Percentiles rank a stretch among this genome's conserved stretches.
Conservation (phyloP, 2,888 invertebrate species). For the Temnothorax unifasciatus region DNA sequence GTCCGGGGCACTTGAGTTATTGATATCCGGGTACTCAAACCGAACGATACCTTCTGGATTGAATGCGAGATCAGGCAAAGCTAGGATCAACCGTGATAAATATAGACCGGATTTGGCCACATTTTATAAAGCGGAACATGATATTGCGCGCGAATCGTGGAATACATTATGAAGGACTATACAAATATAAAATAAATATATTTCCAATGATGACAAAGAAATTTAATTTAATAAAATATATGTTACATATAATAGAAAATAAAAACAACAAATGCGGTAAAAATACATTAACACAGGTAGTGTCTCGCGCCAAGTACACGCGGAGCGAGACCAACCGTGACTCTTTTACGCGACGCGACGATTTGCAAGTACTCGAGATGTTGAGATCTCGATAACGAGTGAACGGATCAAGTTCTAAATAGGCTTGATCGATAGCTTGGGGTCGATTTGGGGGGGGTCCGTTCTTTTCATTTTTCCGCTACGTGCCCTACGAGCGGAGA, state of each 20-base stretch:
- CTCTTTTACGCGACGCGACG: too few species aligned
- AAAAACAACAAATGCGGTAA: background rate
- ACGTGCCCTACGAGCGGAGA: too few species aligned
- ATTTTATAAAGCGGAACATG: background rate
- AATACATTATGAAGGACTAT: background rate
- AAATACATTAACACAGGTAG: slow-evolving; percentile 9
- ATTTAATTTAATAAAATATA: background rate
- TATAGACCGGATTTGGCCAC: background rate
- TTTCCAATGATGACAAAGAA: background rate
- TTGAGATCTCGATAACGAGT: too few species aligned
- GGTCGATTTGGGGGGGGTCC: too few species aligned
- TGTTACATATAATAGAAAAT: background rate
- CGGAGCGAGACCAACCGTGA: too few species aligned
- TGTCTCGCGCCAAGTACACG: too few species aligned
- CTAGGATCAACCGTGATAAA: slow-evolving; percentile 8
- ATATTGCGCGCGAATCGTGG: background rate
- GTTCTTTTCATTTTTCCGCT: too few species aligned
- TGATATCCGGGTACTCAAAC: slow-evolving; percentile 23
- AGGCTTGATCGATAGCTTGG: too few species aligned
- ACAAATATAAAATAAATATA: background rate
- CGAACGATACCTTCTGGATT: slow-evolving; percentile 10
- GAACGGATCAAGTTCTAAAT: too few species aligned
- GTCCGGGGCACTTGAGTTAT: slow-evolving; percentile 54
- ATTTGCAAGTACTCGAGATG: too few species aligned
- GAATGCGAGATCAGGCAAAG: background rate